Evolutionary conservation across 2,888 invertebrate species (phyloP).

Genomic region (Cylindroiulus punctatus): DNA sequence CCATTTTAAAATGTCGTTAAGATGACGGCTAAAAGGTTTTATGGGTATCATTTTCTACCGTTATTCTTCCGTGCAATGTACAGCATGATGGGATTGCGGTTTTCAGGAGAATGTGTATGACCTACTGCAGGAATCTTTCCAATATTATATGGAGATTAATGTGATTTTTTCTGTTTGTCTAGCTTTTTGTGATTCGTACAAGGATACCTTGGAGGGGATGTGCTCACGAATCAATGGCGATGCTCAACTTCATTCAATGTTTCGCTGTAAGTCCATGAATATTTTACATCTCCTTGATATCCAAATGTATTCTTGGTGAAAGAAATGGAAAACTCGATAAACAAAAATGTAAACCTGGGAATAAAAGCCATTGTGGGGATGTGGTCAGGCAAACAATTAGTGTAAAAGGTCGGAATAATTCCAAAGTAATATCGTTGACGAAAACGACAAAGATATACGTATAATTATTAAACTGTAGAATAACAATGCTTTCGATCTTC

Average conservation of each 20-base stretch:
- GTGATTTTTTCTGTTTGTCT: constrained; percentile 48
- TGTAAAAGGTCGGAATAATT: too few species aligned
- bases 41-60: constrained; percentile 4
- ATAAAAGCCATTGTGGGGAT: too few species aligned
- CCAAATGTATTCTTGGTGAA: neutral
- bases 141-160: neutral
- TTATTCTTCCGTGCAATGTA: neutral
- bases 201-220: constrained; percentile 51
- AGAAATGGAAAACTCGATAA: too few species aligned
- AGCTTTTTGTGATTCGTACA: constrained; percentile 56
- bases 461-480: too few species aligned
- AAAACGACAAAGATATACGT: too few species aligned
- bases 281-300: neutral
- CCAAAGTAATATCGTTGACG: too few species aligned
- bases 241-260: constrained; percentile 57
- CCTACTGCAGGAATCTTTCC: neutral
- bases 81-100: constrained; percentile 9
- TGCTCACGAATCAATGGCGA: constrained; percentile 57
- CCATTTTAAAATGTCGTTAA: constrained; percentile 22
- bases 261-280: constrained; percentile 54
- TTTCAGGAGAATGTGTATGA: neutral
- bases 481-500: too few species aligned
- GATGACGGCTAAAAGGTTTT: neutral
- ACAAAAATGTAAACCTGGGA: too few species aligned
- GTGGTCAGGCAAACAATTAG: too few species aligned